These are phyloP conservation scores for Phalacrocorax carbo DNA, from an alignment of 2,113 vertebrate genomes.

Conservation along the genomic window DNA sequence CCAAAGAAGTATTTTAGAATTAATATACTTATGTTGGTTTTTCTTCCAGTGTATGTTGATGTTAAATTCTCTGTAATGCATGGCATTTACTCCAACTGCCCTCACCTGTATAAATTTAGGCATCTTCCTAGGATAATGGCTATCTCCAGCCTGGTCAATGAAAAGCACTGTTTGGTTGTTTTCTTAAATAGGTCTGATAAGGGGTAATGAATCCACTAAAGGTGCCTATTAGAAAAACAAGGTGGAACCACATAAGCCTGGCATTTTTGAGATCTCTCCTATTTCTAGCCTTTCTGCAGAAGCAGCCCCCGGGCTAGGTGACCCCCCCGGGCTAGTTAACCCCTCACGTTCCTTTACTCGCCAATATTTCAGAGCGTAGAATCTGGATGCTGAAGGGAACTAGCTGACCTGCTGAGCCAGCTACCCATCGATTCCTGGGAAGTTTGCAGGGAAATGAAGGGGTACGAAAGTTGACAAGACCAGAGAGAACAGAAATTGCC, in stretches of 20 bases:
- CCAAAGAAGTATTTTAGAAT: background rate
- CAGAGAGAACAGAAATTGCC: background rate
- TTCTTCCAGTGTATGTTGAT: background rate
- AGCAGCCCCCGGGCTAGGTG: background rate
- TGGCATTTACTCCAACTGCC: background rate
- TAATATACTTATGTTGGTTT: fast-evolving
- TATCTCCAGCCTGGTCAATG: background rate
- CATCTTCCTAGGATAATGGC: background rate
- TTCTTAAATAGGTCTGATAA: background rate
- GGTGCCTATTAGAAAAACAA: background rate
- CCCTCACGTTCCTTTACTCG: fast-evolving
- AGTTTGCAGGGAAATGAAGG: background rate
- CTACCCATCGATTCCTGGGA: background rate
- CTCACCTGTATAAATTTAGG: background rate
- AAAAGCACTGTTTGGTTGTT: background rate
- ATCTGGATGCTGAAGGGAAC: background rate
- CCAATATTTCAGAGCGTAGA: background rate
- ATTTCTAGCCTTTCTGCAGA: background rate
- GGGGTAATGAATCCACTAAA: background rate
- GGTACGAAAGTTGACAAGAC: background rate
- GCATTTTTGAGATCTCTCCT: background rate
- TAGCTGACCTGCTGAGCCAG: background rate
- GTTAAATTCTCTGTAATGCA: background rate
- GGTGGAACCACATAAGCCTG: background rate
- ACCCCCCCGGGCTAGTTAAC: background rate